Percentiles rank a stretch among this genome's conserved stretches.
Evolutionary conservation across 2,888 invertebrate genomes (phyloP).

Genomic region (Ophion ventricosus): DNA sequence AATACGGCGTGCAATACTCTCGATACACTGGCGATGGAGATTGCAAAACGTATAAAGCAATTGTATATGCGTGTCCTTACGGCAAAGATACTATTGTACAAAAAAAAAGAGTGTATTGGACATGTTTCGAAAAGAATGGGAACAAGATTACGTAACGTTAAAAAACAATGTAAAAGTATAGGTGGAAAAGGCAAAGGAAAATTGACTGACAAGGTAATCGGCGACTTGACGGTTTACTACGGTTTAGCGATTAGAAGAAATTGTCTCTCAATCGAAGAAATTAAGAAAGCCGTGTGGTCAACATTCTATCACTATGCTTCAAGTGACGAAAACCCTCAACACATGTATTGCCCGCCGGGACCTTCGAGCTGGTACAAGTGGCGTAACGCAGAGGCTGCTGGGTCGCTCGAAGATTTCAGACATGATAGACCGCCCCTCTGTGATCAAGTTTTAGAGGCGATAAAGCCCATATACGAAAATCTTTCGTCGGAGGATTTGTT

Average conservation of each 20-base stretch:
- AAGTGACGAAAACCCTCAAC: slow-evolving; percentile 16
- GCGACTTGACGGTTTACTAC: no score
- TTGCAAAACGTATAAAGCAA: slow-evolving; percentile 39
- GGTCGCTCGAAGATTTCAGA: neutral
- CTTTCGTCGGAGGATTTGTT: neutral
- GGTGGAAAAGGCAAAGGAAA: no score
- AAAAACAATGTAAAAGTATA: no score
- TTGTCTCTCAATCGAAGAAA: slow-evolving; percentile 9
- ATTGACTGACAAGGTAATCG: no score
- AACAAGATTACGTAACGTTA: no score
- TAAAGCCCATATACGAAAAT: slow-evolving; percentile 23
- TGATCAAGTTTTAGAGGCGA: neutral
- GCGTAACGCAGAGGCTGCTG: slow-evolving; percentile 9
- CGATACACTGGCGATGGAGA: slow-evolving; percentile 51
- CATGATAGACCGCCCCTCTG: neutral
- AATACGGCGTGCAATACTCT: slow-evolving; percentile 32
- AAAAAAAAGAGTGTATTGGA: slow-evolving; percentile 51
- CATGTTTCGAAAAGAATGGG: no score
- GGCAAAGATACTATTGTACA: neutral
- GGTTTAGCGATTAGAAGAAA: no score
- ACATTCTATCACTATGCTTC: slow-evolving; percentile 21
- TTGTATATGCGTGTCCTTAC: slow-evolving; percentile 16
- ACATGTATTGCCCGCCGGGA: slow-evolving; percentile 10
- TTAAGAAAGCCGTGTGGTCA: slow-evolving; percentile 16
- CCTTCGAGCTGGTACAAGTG: slow-evolving; percentile 21